Base-by-base conservation (phyloP, 2,888 invertebrate genomes). In the Pyrgus malvae region DNA sequence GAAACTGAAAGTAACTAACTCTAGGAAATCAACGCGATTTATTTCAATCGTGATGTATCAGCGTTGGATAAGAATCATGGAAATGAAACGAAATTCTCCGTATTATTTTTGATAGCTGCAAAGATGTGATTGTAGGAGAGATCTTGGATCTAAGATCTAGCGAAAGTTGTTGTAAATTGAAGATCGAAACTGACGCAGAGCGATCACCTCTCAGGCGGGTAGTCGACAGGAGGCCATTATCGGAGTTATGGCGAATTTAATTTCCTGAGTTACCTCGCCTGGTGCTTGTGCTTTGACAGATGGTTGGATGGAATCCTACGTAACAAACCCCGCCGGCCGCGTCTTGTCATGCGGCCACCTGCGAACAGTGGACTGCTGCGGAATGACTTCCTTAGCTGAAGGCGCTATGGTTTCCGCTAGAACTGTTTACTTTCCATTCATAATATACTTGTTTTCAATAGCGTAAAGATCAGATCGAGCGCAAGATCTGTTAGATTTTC, bases 91-190 rank as follows among this genome's bases (percentile, higher is more conserved):
- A 16, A 50, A 50, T 49, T 49, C 31, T 23, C 41, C 12, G 31
- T 49, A 33, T 50, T 50, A 41, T 50, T 42, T 33, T 23, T 23
- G 41, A 16, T 42, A 25, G 29, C 29, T 12, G 45, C 41, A 42
- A 50, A 50, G 50, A 50, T 50, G 33, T 27, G 31, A 50, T 50
- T 50, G 31, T 35, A 16, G 41, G 41, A 50, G 50, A 44, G 42
- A 51, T 51, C 42, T 42, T 35, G 21, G 38, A 7, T 21, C n/a
- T 38, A 4, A 25, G 48, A 48, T 41, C 31, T 41, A 49, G 50
- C 27, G 50, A 51, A 51, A 51, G 51, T 51, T 51, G 44, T 51
- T 51, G 42, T 44, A 51, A 51, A 44, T 44, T 51, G 51, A 51
- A 51, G 51, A 51, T 51, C 44, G 51, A 27, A 51, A 37, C 44